Conservation (phyloP, 1,140 invertebrate genomes). For the Heliconius himera region DNA sequence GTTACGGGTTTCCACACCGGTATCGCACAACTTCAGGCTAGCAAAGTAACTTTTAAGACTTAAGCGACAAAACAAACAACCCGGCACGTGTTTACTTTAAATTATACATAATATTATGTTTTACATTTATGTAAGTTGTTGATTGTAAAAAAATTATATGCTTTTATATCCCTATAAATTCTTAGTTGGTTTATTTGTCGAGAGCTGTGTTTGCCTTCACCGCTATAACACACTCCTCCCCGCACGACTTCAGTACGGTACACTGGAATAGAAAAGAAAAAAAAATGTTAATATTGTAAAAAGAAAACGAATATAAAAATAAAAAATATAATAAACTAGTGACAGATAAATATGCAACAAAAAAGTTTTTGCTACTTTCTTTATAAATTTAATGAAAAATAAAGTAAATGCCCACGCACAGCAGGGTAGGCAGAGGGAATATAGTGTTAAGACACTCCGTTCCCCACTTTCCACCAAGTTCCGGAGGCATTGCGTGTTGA, state of each 20-base stretch:
- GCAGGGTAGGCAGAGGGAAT: too few relatives aligned
- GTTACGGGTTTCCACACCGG: constrained; percentile 48
- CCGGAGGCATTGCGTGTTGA: too few relatives aligned
- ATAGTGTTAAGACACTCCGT: too few relatives aligned
- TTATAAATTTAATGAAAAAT: too few relatives aligned
- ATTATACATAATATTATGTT: constrained; percentile 81
- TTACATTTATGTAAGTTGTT: constrained; percentile 82
- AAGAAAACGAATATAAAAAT: neutral
- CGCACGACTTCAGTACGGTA: constrained; percentile 95
- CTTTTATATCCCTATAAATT: constrained; percentile 78
- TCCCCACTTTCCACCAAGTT: too few relatives aligned
- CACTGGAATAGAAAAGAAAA: constrained; percentile 82
- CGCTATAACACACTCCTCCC: constrained; percentile 96
- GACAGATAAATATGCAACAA: neutral
- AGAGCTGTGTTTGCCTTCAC: constrained; percentile 96
- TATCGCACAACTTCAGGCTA: constrained; percentile 48
- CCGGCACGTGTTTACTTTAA: constrained; percentile 67
- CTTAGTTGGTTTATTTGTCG: constrained; percentile 89
- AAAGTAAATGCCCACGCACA: too few relatives aligned
- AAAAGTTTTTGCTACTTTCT: too few relatives aligned
- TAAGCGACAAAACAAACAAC: constrained; percentile 74
- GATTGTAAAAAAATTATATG: constrained; percentile 80
- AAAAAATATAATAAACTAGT: neutral
- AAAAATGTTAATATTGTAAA: neutral
- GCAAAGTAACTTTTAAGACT: constrained; percentile 58